Conservation (phyloP, 2,888 invertebrate genomes). For the Pristionchus entomophagus region DNA sequence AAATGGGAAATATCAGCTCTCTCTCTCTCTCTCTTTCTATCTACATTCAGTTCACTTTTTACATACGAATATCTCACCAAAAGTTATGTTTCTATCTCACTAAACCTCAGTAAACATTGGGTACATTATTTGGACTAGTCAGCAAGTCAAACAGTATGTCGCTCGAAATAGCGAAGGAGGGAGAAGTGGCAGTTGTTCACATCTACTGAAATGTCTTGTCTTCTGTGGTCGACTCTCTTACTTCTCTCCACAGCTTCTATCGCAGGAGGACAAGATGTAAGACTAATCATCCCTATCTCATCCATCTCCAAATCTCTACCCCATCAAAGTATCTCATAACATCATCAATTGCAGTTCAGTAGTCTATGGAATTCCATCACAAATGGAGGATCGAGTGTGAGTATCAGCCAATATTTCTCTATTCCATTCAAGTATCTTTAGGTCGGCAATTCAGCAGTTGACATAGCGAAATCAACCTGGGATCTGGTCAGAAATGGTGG, state of each 20-base stretch:
- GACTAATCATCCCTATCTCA: neutral
- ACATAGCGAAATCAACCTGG: slow-evolving; percentile 15
- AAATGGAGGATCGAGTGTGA: neutral
- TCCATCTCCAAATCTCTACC: neutral
- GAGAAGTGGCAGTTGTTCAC: slow-evolving; percentile 18
- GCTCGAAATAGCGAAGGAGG: neutral
- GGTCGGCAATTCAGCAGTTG: neutral
- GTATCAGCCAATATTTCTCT: neutral
- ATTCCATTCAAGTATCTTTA: neutral
- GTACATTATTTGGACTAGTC: neutral
- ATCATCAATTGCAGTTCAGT: neutral
- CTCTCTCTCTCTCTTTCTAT: too few relatives aligned
- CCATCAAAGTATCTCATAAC: too few relatives aligned
- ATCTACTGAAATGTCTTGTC: slow-evolving; percentile 1
- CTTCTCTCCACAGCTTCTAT: neutral
- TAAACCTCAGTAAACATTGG: neutral
- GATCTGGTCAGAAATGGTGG: neutral
- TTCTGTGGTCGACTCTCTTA: neutral
- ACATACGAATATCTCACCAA: too few relatives aligned
- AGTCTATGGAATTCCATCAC: slow-evolving; percentile 18
- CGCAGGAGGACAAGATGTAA: neutral
- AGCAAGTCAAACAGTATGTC: slow-evolving; percentile 31
- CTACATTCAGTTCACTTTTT: too few relatives aligned
- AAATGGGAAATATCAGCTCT: too few relatives aligned
- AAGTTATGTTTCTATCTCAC: neutral